Base-by-base conservation (phyloP, 1,140 invertebrate species). In the Trachymyrmex septentrionalis region DNA sequence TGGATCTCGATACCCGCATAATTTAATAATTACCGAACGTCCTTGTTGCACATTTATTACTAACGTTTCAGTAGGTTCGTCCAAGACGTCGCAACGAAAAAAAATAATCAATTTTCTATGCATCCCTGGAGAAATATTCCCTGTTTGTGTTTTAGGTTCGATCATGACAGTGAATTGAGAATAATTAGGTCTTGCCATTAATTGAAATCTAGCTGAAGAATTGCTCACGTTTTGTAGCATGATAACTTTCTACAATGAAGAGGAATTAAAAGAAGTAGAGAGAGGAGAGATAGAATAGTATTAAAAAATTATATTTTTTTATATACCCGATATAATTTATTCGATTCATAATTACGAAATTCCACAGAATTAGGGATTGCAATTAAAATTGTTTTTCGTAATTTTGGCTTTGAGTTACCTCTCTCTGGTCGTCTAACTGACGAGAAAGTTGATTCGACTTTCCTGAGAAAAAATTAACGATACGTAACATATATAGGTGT, bases 51-150 rank as follows among this genome's bases (percentile, higher is more conserved):
- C 92, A 30, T 86, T 87, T 24, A 94, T 4, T 1, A 90, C 16
- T 24, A 95, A 38, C 7, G 30, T 38, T 44, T 94, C 93, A 50
- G 90, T 85, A 2, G 69, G 85, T 53, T 93, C 87, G n/a, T 88
- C 85, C 0, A 90, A 67, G n/a, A 64, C 71, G n/a, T 93, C 80
- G 2, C 90, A 87, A 14, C 55, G 69, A 66, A 93, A 95, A 4
- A 38, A n/a, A 24, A 95, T 67, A 10, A 88, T 77, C 7, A 95
- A 76, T 77, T 86, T 91, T 3, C 88, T 10, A 7, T 80, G 63
- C 91, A 95, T 93, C 19, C 94, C 94, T 5, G 94, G 93, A 0
- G 92, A 90, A 19, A 95, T 66, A 90, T 64, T 34, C 64, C 59
- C 1, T 73, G 86, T 57, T 92, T 67, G 19, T 64, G 71, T 0